Base-by-base conservation (phyloP, 1,140 invertebrate species). In the Diachasmimorpha longicaudata region DNA sequence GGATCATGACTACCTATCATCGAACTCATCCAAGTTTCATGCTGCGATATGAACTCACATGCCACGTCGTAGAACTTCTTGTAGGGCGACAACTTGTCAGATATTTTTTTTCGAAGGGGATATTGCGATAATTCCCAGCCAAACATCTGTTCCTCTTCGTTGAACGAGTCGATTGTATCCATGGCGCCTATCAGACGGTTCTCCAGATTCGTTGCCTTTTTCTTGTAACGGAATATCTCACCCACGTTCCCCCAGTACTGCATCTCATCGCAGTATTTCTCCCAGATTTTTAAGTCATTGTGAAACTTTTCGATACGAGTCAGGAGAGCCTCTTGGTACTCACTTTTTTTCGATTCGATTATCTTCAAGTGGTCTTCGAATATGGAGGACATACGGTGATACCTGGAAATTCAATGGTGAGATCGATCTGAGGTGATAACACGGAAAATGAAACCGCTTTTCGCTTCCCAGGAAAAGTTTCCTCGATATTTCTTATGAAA, bases 51-150 rank as follows among this genome's bases (percentile, higher is more conserved):
- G 86, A 98, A 99, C 25, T 97, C 95, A 75, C 93, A 94, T 0
- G 95, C 93, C 10, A 93, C 94, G 83, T 98, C 96, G 84, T 96
- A 99, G 1, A 99, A 90, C 81, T 94, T 94, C 83, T 97, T 95
- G 85, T 94, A 99, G 0, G 98, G 97, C 55, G 90, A 88, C 10
- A 97, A 85, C 85, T 93, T 94, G 79, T 96, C 95, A 75, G 92
- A 91, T 0, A 93, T 89, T 83, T 91, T 83, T 81, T 92, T 95
- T 74, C 97, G 90, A 74, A 95, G 90, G 0, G 97, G 96, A 92
- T 99, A 99, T 71, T 95, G 92, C 0, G 97, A 97, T 11, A 93
- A 85, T 84, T 98, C 94, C 94, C 96, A 98, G 13, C 93, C 94
- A 86, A 97, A 99, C 37, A 96, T 92, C 76, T 92, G 90, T 86